phyloP scores from a whole-genome alignment of 2,797 vertebrate genomes.

The Sebastes paucispinis region DNA sequence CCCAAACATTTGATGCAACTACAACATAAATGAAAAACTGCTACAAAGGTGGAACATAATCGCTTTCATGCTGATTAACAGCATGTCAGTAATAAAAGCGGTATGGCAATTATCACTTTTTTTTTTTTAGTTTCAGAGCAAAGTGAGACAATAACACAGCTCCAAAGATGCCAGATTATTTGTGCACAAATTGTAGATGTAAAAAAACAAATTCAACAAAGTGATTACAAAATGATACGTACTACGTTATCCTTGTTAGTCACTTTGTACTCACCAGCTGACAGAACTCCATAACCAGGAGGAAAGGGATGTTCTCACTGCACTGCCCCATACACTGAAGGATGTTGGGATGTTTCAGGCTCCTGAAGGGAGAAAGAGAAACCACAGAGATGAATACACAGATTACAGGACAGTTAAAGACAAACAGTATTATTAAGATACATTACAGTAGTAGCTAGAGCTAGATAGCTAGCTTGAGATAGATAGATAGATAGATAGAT shows the following conservation, averaged over 20 bases:
- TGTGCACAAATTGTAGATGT: not conserved
- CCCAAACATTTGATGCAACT: not conserved
- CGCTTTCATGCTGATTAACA: not conserved
- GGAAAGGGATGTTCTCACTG: slow-evolving; percentile 89
- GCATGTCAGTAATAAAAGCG: not conserved
- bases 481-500: not conserved
- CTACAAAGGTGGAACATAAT: not conserved
- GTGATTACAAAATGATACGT: not conserved
- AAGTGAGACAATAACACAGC: not conserved
- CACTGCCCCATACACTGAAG: slow-evolving; percentile 93
- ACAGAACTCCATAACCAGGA: slow-evolving; percentile 96
- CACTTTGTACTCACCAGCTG: slow-evolving; percentile 85
- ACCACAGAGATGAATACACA: not conserved
- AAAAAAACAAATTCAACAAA: not conserved
- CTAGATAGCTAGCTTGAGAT: too few species aligned
- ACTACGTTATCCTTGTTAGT: not conserved
- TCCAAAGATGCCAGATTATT: not conserved
- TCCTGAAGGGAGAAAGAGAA: slow-evolving; percentile 73
- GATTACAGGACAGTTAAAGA: not conserved
- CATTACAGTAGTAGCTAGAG: too few species aligned
- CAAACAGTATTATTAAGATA: too few species aligned
- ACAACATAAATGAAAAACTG: not conserved
- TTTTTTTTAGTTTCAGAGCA: not conserved
- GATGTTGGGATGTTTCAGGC: slow-evolving; percentile 93
- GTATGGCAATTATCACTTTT: not conserved